These are phyloP conservation scores for Megaptera novaeangliae DNA, from an alignment of 2,113 vertebrate genomes.

Conservation along the genomic window DNA sequence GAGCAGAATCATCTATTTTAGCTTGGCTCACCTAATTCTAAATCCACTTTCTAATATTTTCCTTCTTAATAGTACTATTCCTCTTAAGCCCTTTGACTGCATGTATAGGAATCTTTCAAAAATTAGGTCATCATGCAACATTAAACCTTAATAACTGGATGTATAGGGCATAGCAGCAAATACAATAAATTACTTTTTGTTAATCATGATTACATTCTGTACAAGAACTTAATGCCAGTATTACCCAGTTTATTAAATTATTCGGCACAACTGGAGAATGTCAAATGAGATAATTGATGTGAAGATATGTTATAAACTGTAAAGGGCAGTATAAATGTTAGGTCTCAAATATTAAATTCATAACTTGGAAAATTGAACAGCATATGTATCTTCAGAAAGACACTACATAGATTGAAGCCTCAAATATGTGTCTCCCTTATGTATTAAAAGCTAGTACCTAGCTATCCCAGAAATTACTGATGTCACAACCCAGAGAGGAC, in stretches of 20 bases:
- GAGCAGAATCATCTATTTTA: slow-evolving; percentile 48
- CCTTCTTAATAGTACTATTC: slow-evolving; percentile 44
- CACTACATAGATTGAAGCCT: background rate
- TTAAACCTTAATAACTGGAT: slow-evolving; percentile 57
- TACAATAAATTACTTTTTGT: slow-evolving; percentile 30
- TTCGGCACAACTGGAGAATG: background rate
- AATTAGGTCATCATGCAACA: slow-evolving; percentile 52
- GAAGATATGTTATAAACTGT: background rate
- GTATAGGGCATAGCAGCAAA: slow-evolving; percentile 28
- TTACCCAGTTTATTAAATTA: slow-evolving; percentile 7
- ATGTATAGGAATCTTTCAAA: slow-evolving; percentile 25
- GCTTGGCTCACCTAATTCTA: slow-evolving; percentile 28
- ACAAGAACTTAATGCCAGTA: background rate
- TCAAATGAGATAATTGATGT: slow-evolving; percentile 14
- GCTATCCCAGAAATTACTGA: background rate
- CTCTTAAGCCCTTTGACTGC: slow-evolving; percentile 44
- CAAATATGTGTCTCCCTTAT: background rate
- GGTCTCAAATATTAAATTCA: background rate
- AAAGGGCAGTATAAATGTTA: background rate
- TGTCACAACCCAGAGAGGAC: background rate
- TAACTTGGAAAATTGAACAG: background rate
- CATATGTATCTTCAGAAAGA: background rate
- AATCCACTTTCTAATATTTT: slow-evolving; percentile 42
- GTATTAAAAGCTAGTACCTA: background rate
- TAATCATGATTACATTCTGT: slow-evolving; percentile 21